Percentiles rank a stretch among this genome's conserved stretches.
Evolutionary conservation across 1,140 invertebrate species (phyloP).

Genomic region (Trachymyrmex septentrionalis): DNA sequence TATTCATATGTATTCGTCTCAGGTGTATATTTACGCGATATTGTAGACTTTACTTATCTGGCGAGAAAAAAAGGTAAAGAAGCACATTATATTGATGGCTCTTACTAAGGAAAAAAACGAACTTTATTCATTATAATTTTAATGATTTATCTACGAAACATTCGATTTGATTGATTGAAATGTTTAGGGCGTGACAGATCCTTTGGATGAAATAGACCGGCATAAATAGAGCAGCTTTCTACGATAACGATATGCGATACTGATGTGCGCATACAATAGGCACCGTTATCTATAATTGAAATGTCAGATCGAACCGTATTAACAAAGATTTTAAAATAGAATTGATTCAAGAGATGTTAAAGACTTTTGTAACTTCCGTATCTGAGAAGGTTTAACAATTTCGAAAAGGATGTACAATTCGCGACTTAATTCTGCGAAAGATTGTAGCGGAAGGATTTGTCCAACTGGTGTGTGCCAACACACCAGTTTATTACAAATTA

Average conservation of each 20-base stretch:
- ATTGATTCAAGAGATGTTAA: not conserved
- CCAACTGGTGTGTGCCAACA: not conserved
- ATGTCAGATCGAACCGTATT: not conserved
- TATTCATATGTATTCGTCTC: not conserved
- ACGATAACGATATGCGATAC: constrained; percentile 19
- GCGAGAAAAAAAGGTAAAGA: not conserved
- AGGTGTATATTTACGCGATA: not conserved
- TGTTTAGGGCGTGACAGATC: constrained; percentile 45
- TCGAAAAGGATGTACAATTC: not conserved
- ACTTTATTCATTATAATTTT: constrained; percentile 4
- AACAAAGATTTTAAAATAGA: not conserved
- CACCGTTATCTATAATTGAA: constrained; percentile 17
- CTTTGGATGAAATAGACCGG: constrained; percentile 14
- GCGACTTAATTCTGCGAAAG: not conserved
- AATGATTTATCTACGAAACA: not conserved
- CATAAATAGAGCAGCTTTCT: constrained; percentile 40
- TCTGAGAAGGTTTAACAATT: not conserved
- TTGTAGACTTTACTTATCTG: constrained; percentile 8
- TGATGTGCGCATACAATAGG: constrained; percentile 39
- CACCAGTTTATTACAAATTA: constrained; percentile 13
- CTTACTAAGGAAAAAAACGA: not conserved
- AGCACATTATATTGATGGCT: not conserved
- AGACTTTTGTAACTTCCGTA: not conserved
- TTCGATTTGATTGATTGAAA: constrained; percentile 29
- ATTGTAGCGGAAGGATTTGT: constrained; percentile 1